Evolutionary conservation across 1,140 invertebrate genomes (phyloP).

Genomic region (Orchesella cincta): DNA sequence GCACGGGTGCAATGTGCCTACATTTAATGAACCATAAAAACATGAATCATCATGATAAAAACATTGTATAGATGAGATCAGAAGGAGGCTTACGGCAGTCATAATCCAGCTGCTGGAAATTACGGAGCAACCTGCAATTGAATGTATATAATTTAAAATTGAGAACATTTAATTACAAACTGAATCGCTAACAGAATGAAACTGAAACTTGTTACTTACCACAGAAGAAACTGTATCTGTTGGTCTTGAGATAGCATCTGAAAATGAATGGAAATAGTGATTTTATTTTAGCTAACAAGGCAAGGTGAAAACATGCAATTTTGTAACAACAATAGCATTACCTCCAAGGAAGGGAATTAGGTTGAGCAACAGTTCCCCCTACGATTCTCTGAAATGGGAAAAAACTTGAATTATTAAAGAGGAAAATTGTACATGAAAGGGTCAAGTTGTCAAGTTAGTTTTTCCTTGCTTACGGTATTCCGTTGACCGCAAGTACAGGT

Average conservation of each 20-base stretch:
- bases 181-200: too few relatives aligned
- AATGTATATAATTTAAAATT: too few relatives aligned
- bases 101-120: conserved; percentile 26
- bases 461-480: conserved; percentile 22
- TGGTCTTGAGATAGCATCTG: conserved; percentile 8
- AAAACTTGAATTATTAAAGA: not conserved
- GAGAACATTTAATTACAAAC: too few relatives aligned
- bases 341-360: conserved; percentile 62
- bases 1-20: conserved; percentile 23
- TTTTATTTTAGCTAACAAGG: not conserved
- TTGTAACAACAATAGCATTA: not conserved
- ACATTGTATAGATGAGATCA: not conserved
- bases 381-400: conserved; percentile 59
- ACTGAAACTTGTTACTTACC: too few relatives aligned
- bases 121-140: conserved; percentile 38
- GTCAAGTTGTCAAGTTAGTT: not conserved
- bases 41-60: not conserved
- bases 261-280: not conserved
- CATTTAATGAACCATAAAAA: not conserved
- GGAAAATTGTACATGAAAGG: not conserved
- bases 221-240: conserved; percentile 33
- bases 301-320: not conserved
- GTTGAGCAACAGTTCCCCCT: conserved; percentile 63
- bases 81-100: conserved; percentile 12
- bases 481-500: conserved; percentile 41